These are phyloP conservation scores for Gonocerus acuteangulatus DNA, from an alignment of 2,888 invertebrate genomes.

Conservation along the genomic window DNA sequence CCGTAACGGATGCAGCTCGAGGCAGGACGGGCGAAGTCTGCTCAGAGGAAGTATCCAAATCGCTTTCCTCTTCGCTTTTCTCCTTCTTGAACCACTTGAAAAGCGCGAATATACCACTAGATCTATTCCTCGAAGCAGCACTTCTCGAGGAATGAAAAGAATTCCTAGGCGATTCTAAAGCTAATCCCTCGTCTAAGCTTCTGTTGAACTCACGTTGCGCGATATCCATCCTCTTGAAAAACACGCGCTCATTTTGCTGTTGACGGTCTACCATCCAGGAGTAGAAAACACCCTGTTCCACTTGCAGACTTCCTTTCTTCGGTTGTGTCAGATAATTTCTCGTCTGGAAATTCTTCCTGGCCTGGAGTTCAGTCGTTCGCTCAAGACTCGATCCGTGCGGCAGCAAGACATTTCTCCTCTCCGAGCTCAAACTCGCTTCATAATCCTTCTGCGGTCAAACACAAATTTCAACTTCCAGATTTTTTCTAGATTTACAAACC, in stretches of 20 bases:
- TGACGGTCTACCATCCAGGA: constrained; percentile 19
- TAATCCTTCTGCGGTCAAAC: too few relatives aligned
- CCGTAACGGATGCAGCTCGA: constrained; percentile 47
- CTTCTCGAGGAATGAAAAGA: constrained; percentile 28
- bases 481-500: too few relatives aligned
- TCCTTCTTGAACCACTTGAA: constrained; percentile 65
- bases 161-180: not conserved
- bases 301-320: not conserved
- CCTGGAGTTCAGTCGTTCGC: constrained; percentile 9
- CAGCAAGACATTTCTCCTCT: too few relatives aligned
- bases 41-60: constrained; percentile 33
- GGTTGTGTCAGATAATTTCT: constrained; percentile 1
- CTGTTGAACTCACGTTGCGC: constrained; percentile 5
- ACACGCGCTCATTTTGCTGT: constrained; percentile 16
- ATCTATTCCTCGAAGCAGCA: constrained; percentile 31
- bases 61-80: constrained; percentile 38
- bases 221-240: constrained; percentile 12
- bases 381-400: too few relatives aligned
- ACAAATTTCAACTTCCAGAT: too few relatives aligned
- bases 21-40: constrained; percentile 37
- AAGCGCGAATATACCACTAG: constrained; percentile 53
- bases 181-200: constrained; percentile 16
- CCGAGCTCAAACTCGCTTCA: too few relatives aligned
- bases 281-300: constrained; percentile 3
- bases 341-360: not conserved